Conservation (phyloP, 2,888 invertebrate species). For the Sicus ferrugineus region DNA sequence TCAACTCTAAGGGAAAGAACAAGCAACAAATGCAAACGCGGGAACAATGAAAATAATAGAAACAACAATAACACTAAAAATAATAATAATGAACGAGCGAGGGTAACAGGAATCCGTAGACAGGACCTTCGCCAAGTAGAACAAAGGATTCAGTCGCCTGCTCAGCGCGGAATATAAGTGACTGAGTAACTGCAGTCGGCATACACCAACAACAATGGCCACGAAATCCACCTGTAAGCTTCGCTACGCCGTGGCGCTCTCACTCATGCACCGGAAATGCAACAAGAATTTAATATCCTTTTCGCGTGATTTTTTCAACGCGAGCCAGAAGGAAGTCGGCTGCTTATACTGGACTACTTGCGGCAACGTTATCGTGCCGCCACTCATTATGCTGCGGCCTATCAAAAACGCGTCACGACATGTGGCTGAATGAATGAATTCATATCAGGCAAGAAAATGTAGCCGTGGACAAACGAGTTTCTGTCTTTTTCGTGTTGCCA, state of each 20-base stretch:
- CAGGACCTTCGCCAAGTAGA: too few relatives aligned
- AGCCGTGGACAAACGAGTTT: too few relatives aligned
- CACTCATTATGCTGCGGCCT: neutral
- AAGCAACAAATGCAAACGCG: neutral
- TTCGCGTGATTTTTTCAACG: constrained; percentile 39
- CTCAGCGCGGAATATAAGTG: constrained; percentile 14
- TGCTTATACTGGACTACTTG: neutral
- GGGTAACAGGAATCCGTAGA: too few relatives aligned
- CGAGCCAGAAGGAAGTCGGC: neutral
- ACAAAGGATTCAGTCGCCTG: too few relatives aligned
- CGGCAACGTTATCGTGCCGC: too few relatives aligned
- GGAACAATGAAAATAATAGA: neutral
- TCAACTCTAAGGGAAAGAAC: neutral
- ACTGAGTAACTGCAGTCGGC: constrained; percentile 16
- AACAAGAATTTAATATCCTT: constrained; percentile 40
- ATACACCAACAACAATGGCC: neutral
- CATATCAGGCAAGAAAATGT: neutral
- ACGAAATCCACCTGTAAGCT: constrained; percentile 22
- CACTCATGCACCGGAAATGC: constrained; percentile 31
- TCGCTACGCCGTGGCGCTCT: neutral
- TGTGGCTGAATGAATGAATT: neutral
- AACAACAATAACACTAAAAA: neutral
- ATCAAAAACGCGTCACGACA: neutral
- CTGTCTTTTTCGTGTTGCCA: too few relatives aligned
- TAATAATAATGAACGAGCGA: too few relatives aligned